phyloP scores from a whole-genome alignment of 2,888 invertebrate genomes.

The Agriotes lineatus region DNA sequence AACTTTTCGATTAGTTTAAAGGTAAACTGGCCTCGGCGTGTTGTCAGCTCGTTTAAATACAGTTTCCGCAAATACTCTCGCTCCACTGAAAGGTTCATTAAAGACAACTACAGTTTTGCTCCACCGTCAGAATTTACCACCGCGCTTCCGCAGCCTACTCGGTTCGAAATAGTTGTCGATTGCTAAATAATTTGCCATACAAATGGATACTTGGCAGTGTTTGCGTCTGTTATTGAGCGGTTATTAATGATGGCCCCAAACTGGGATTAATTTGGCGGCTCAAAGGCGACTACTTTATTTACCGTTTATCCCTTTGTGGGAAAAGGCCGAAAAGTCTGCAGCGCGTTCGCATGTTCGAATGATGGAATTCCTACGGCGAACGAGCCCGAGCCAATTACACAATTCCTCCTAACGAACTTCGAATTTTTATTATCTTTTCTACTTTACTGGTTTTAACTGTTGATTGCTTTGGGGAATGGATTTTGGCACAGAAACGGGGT shows the following conservation, averaged over 20 bases:
- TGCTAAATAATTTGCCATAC: not conserved
- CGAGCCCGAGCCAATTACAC: not conserved
- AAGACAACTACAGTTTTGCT: not conserved
- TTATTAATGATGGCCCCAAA: not conserved
- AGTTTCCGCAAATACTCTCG: too few species aligned
- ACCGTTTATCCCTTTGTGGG: not conserved
- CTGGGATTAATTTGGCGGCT: not conserved
- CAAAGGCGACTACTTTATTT: not conserved
- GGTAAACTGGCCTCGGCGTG: not conserved
- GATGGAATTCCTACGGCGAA: not conserved
- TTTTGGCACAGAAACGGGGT: not conserved
- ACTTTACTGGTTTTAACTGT: not conserved
- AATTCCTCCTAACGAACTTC: not conserved
- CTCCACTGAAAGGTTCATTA: not conserved
- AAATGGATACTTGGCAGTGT: not conserved
- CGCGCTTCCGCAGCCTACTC: not conserved
- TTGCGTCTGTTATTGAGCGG: not conserved
- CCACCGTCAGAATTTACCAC: not conserved
- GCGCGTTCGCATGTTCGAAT: not conserved
- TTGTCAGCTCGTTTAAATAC: constrained; percentile 6
- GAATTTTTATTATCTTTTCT: not conserved
- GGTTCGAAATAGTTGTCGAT: not conserved
- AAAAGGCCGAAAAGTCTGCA: not conserved
- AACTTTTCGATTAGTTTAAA: constrained; percentile 4
- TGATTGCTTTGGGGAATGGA: not conserved